These are phyloP conservation scores for Adelges cooleyi DNA, from an alignment of 1,140 invertebrate species.

Conservation along the genomic window DNA sequence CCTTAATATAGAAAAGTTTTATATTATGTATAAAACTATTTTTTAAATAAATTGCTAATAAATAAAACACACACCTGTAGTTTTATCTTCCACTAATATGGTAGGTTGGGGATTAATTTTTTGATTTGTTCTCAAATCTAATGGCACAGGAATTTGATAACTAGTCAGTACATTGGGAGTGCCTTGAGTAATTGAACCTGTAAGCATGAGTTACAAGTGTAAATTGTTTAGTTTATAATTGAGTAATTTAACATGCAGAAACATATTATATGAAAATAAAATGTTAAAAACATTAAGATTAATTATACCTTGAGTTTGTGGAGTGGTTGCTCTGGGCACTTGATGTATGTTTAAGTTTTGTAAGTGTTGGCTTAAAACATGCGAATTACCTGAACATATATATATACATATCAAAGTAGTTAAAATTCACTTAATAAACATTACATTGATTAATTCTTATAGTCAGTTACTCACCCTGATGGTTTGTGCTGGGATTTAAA, in stretches of 20 bases:
- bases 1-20: not conserved
- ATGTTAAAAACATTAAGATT: not conserved
- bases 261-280: not conserved
- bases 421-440: too few species aligned
- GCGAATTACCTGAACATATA: conserved; percentile 16
- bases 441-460: not conserved
- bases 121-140: conserved; percentile 8
- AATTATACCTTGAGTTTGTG: conserved; percentile 13
- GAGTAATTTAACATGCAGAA: not conserved
- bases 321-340: not conserved
- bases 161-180: conserved; percentile 12
- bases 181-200: conserved; percentile 25
- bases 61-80: conserved; percentile 9
- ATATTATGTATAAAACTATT: too few species aligned
- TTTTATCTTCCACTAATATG: conserved; percentile 6
- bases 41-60: too few species aligned
- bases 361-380: conserved; percentile 26
- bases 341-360: conserved; percentile 29
- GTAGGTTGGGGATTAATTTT: conserved; percentile 16
- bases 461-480: not conserved
- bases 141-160: conserved; percentile 7
- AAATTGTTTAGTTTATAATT: not conserved
- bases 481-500: conserved; percentile 18
- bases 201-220: not conserved
- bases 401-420: not conserved